phyloP scores from a whole-genome alignment of 2,888 invertebrate genomes.

The Cyclophora punctaria region DNA sequence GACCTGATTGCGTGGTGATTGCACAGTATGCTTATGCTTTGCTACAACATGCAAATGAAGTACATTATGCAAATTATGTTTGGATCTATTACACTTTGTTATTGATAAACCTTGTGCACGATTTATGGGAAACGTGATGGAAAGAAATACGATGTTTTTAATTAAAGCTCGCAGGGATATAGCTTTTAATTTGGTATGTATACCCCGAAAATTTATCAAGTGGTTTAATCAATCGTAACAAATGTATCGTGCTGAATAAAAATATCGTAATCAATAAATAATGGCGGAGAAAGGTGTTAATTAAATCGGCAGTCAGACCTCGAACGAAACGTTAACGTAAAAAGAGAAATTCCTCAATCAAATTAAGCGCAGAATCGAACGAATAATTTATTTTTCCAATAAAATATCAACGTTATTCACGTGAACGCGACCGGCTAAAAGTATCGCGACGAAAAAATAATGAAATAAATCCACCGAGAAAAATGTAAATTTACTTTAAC shows the following conservation, averaged over 20 bases:
- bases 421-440: slow-evolving; percentile 28
- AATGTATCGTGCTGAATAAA: slow-evolving; percentile 5
- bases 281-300: slow-evolving; percentile 13
- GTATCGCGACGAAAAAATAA: slow-evolving; percentile 36
- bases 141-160: too few relatives aligned
- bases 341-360: slow-evolving; percentile 29
- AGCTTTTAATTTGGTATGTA: too few relatives aligned
- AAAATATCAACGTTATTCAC: slow-evolving; percentile 28
- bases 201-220: background rate
- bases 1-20: background rate
- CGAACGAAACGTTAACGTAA: slow-evolving; percentile 13
- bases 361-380: slow-evolving; percentile 34
- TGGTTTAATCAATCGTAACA: background rate
- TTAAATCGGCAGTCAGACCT: slow-evolving; percentile 13
- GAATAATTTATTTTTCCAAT: slow-evolving; percentile 32
- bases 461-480: slow-evolving; percentile 47
- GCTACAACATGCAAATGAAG: too few relatives aligned
- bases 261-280: slow-evolving; percentile 6
- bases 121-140: too few relatives aligned
- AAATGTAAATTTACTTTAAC: slow-evolving; percentile 66
- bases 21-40: background rate
- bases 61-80: too few relatives aligned
- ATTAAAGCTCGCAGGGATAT: too few relatives aligned
- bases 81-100: too few relatives aligned
- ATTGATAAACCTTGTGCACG: too few relatives aligned